These are phyloP conservation scores for Chalcosyrphus nemorum DNA, from an alignment of 2,888 invertebrate species.

Conservation along the genomic window DNA sequence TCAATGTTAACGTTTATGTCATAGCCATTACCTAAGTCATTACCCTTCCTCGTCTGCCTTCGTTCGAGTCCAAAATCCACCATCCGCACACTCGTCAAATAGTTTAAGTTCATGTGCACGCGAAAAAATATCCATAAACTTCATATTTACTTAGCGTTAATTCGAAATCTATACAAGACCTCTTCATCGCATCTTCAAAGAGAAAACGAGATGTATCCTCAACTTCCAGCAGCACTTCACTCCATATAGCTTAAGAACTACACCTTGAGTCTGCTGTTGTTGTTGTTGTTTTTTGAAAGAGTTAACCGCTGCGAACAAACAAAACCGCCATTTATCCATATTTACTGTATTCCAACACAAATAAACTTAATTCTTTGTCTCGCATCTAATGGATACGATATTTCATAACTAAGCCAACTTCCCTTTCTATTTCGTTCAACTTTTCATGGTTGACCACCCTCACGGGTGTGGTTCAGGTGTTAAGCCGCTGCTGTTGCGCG, in stretches of 20 bases:
- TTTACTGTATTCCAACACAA: conserved; percentile 31
- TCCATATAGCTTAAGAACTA: conserved; percentile 18
- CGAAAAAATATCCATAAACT: neutral
- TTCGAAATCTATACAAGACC: neutral
- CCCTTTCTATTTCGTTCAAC: conserved; percentile 66
- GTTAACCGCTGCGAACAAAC: conserved; percentile 10
- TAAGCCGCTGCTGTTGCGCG: neutral
- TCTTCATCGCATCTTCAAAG: conserved; percentile 17
- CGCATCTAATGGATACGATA: conserved; percentile 46
- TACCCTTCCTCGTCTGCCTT: neutral
- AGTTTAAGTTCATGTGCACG: neutral
- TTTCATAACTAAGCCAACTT: conserved; percentile 56
- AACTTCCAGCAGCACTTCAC: conserved; percentile 15
- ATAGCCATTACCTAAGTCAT: neutral
- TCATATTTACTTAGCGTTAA: neutral
- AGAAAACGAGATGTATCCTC: conserved; percentile 6
- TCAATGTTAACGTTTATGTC: neutral
- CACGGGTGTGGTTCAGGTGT: conserved; percentile 65
- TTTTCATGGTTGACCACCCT: conserved; percentile 68
- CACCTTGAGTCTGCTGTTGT: conserved; percentile 11
- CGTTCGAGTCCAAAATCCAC: neutral
- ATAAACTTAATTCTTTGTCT: conserved; percentile 34
- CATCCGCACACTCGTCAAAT: neutral
- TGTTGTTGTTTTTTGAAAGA: neutral
- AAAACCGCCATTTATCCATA: conserved; percentile 13